Evolutionary conservation across 2,113 vertebrate genomes (phyloP), one percentile per base, ranked within the genome.

Genomic region (Microcebus griseorufus): DNA sequence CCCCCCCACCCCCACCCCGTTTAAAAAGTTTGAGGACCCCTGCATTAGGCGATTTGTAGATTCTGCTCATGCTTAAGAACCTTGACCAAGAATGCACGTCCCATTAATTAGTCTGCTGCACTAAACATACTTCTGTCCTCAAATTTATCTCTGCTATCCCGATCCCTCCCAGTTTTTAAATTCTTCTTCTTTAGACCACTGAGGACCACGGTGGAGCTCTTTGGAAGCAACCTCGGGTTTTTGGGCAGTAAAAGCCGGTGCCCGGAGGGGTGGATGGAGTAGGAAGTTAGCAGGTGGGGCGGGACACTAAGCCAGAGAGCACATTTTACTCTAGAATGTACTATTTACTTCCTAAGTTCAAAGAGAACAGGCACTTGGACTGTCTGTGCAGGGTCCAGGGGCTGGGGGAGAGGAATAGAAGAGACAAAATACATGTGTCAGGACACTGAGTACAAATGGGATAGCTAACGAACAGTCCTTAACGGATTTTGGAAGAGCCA

Each of bases 401-500:
- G 2, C 9, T 9, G 48, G 48, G 48, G 70, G 70, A 6, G 2
- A 42, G 8, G 45, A 45, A 45, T 2, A 42, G 23, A 13, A 60
- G 45, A 78, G 9, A 73, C 16, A 85, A 85, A 83, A 64, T 34
- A 32, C 17, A 20, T 51, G 34, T 11, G 7, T 60, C 0, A 58
- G 60, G 23, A 75, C 22, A 22, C 62, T 25, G 11, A 75, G 58
- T 12, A 82, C 34, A 20, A 27, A 39, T 84, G 25, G 27, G 45
- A 88, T 13, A 73, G 64, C 83, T 13, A 73, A 67, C 83, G 23
- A 51, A 20, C 1, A 0, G 17, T 58, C 37, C 64, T 45, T 23
- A 39, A 39, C 0, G 20, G 62, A 88, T 78, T 83, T 73, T n/a
- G 22, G 70, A 96, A 88, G 85, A 95, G 58, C 75, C 22, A 69